Percentiles rank a stretch among this genome's conserved stretches.
Evolutionary conservation across 2,797 vertebrate species (phyloP).

Genomic region (Lepus townsendii): DNA sequence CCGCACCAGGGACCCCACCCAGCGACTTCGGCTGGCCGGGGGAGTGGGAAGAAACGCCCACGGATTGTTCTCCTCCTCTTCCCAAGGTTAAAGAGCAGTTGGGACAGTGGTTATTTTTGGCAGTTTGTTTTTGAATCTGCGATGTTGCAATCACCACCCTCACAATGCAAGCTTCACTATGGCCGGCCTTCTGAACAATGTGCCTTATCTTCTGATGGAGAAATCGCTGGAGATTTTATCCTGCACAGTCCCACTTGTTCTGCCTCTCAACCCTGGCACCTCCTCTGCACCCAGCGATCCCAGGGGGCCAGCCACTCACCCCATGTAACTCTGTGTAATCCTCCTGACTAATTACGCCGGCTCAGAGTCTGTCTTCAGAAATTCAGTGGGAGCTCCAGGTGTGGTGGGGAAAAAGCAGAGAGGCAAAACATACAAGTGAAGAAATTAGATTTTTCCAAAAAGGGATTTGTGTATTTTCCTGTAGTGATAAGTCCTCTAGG

Average conservation of each 20-base stretch:
- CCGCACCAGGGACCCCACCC: slow-evolving; percentile 57
- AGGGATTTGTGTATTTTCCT: slow-evolving; percentile 20
- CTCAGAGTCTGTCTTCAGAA: slow-evolving; percentile 71
- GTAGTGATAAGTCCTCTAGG: neutral
- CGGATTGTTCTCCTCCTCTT: slow-evolving; percentile 36
- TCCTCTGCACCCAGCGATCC: slow-evolving; percentile 74
- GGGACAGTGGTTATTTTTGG: slow-evolving; percentile 81
- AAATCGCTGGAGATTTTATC: slow-evolving; percentile 81
- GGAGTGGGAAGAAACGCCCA: slow-evolving; percentile 14
- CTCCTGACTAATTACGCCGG: slow-evolving; percentile 78
- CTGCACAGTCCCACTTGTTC: slow-evolving; percentile 69
- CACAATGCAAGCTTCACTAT: slow-evolving; percentile 59
- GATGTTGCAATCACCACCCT: slow-evolving; percentile 66
- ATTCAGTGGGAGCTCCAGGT: slow-evolving; percentile 65
- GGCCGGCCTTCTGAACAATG: slow-evolving; percentile 72
- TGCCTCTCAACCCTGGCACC: slow-evolving; percentile 72
- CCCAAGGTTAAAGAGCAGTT: slow-evolving; percentile 85
- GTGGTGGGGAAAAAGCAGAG: slow-evolving; percentile 2
- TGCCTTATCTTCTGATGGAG: slow-evolving; percentile 77
- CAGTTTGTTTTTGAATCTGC: slow-evolving; percentile 75
- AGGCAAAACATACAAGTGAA: slow-evolving; percentile 38
- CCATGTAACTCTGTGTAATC: slow-evolving; percentile 83
- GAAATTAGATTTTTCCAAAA: slow-evolving; percentile 56
- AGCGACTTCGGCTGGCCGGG: neutral
- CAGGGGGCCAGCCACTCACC: slow-evolving; percentile 70